Evolutionary conservation across 1,140 invertebrate species (phyloP).

Genomic region (Leguminivora glycinivorella): DNA sequence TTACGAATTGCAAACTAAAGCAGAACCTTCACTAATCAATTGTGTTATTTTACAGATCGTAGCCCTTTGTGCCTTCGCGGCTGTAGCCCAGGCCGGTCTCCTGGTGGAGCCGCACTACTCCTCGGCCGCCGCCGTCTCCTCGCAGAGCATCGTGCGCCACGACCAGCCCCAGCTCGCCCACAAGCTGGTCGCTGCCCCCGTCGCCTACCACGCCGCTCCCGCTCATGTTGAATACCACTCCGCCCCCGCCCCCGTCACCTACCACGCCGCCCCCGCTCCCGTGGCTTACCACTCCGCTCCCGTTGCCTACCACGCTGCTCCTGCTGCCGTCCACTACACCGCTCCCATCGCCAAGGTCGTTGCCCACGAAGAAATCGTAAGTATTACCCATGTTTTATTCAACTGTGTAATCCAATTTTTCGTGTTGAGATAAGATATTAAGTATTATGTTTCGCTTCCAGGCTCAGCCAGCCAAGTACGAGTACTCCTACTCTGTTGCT

Average conservation of each 20-base stretch:
- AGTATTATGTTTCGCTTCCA: slow-evolving; percentile 32
- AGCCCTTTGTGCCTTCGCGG: slow-evolving; percentile 49
- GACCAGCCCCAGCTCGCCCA: slow-evolving; percentile 45
- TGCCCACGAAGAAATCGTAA: slow-evolving; percentile 53
- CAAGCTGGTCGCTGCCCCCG: slow-evolving; percentile 48
- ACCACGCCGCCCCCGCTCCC: slow-evolving; percentile 41
- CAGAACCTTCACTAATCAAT: background rate
- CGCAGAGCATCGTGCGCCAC: slow-evolving; percentile 59
- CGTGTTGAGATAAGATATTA: too few species aligned
- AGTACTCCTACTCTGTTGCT: slow-evolving; percentile 77
- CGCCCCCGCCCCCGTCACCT: slow-evolving; percentile 30
- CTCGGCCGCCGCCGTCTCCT: slow-evolving; percentile 55
- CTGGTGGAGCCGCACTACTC: slow-evolving; percentile 52
- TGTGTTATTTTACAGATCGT: slow-evolving; percentile 48
- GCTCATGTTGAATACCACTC: slow-evolving; percentile 33
- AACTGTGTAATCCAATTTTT: slow-evolving; percentile 10
- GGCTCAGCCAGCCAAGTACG: slow-evolving; percentile 70
- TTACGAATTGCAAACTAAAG: too few species aligned
- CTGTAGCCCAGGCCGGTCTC: slow-evolving; percentile 52
- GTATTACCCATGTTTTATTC: slow-evolving; percentile 35
- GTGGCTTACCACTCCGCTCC: slow-evolving; percentile 44
- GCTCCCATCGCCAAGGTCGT: slow-evolving; percentile 48
- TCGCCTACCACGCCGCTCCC: slow-evolving; percentile 35
- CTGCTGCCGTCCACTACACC: slow-evolving; percentile 38
- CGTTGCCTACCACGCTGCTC: slow-evolving; percentile 42